Percentiles rank a stretch among this genome's conserved stretches.
These are phyloP conservation scores for Pelobates fuscus DNA, from an alignment of 2,113 vertebrate species.

Conservation along the genomic window DNA sequence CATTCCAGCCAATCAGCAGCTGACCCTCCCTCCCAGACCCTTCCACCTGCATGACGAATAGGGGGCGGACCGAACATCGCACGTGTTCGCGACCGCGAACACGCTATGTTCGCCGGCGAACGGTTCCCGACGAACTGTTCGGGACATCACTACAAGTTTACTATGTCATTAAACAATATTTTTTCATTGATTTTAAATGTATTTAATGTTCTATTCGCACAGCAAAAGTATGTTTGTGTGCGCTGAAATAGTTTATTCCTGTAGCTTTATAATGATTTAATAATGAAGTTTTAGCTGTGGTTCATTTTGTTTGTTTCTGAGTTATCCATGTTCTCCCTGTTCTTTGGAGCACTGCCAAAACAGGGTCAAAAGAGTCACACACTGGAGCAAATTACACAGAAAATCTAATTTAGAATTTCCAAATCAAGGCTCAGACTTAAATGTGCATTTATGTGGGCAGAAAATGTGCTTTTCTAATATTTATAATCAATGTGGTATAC, in stretches of 20 bases:
- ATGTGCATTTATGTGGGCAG: conserved; percentile 6
- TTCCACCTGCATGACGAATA: too few relatives aligned
- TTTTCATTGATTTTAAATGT: too few relatives aligned
- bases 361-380: conserved; percentile 51
- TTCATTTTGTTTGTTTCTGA: conserved; percentile 43
- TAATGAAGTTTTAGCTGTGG: conserved; percentile 47
- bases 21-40: too few relatives aligned
- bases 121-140: too few relatives aligned
- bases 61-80: too few relatives aligned
- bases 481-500: conserved; percentile 29
- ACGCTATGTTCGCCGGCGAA: too few relatives aligned
- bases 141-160: too few relatives aligned
- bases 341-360: conserved; percentile 54
- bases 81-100: too few relatives aligned
- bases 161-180: too few relatives aligned
- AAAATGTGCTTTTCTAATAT: conserved; percentile 45
- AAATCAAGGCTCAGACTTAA: conserved; percentile 53
- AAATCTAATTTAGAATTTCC: conserved; percentile 52
- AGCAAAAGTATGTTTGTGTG: too few relatives aligned
- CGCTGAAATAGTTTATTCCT: conserved; percentile 17
- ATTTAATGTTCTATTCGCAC: neutral
- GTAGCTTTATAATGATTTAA: conserved; percentile 50
- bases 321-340: conserved; percentile 52
- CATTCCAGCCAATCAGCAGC: too few relatives aligned
- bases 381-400: conserved; percentile 52